Conservation (phyloP, 2,888 invertebrate species). For the Thereva nobilitata region DNA sequence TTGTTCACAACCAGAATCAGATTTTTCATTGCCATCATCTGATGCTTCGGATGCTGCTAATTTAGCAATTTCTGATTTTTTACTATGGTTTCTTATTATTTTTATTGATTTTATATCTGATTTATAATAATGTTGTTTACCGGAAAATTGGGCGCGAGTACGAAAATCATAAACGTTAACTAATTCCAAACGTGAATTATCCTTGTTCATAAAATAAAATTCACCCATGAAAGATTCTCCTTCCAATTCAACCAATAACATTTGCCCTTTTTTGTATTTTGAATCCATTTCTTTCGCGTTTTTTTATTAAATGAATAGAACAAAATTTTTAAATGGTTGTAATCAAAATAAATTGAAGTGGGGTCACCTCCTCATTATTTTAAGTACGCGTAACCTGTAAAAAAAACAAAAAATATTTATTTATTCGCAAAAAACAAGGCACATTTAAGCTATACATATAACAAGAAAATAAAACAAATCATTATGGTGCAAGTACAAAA, state of each 20-base stretch:
- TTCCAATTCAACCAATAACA: slow-evolving; percentile 27
- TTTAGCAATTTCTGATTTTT: neutral
- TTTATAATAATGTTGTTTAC: slow-evolving; percentile 38
- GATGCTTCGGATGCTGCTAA: neutral
- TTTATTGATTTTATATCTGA: slow-evolving; percentile 38
- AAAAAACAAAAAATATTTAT: too few relatives aligned
- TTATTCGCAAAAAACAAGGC: too few relatives aligned
- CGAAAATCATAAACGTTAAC: slow-evolving; percentile 36
- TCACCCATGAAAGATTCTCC: slow-evolving; percentile 40
- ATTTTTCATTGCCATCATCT: slow-evolving; percentile 6
- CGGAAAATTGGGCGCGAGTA: slow-evolving; percentile 21
- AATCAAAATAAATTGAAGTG: too few relatives aligned
- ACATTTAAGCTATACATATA: too few relatives aligned
- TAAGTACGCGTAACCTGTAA: too few relatives aligned
- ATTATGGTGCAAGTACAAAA: too few relatives aligned
- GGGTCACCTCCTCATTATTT: too few relatives aligned
- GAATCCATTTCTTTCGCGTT: slow-evolving; percentile 20
- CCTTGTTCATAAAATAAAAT: slow-evolving; percentile 27
- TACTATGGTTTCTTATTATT: slow-evolving; percentile 25
- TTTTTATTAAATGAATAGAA: neutral
- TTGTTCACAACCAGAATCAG: slow-evolving; percentile 3
- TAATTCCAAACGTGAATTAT: slow-evolving; percentile 36
- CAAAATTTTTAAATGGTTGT: too few relatives aligned
- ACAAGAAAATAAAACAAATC: too few relatives aligned
- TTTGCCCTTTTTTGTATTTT: slow-evolving; percentile 27